Evolutionary conservation across 2,888 invertebrate genomes (phyloP).

Genomic region (Lasioglossum lativentre): DNA sequence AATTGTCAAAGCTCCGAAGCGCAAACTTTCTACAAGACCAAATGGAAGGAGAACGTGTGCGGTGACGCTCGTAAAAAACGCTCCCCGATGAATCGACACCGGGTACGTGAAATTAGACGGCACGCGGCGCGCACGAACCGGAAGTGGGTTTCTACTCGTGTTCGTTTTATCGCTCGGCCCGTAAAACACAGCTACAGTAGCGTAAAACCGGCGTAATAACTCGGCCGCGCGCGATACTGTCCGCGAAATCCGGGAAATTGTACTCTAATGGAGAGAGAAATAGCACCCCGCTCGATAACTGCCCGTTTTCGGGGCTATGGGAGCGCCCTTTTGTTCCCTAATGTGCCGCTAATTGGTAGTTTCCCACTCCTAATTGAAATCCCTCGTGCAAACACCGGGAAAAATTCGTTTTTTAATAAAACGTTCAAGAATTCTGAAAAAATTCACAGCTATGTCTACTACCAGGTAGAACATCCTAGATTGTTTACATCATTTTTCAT

Average conservation of each 20-base stretch:
- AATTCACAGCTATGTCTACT: too few species aligned
- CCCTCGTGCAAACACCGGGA: neutral
- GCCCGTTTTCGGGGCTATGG: neutral
- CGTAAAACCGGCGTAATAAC: constrained; percentile 30
- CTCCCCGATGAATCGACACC: constrained; percentile 32
- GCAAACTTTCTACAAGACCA: neutral
- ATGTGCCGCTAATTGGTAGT: neutral
- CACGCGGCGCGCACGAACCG: neutral
- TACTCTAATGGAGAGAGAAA: neutral
- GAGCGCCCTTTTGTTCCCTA: neutral
- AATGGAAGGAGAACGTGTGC: neutral
- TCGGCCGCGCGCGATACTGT: constrained; percentile 19
- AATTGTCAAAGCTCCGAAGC: neutral
- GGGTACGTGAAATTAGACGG: constrained; percentile 38
- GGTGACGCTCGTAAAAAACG: neutral
- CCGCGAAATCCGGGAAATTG: neutral
- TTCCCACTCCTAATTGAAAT: neutral
- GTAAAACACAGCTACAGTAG: constrained; percentile 28
- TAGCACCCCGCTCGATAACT: neutral
- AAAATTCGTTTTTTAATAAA: neutral
- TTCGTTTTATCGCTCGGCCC: constrained; percentile 16
- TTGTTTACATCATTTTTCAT: too few species aligned
- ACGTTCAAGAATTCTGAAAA: neutral
- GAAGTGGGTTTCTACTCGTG: neutral
- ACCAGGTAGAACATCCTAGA: too few species aligned